These are phyloP conservation scores for Scomberomorus guttatus DNA, from an alignment of 2,797 vertebrate species.

Conservation along the genomic window DNA sequence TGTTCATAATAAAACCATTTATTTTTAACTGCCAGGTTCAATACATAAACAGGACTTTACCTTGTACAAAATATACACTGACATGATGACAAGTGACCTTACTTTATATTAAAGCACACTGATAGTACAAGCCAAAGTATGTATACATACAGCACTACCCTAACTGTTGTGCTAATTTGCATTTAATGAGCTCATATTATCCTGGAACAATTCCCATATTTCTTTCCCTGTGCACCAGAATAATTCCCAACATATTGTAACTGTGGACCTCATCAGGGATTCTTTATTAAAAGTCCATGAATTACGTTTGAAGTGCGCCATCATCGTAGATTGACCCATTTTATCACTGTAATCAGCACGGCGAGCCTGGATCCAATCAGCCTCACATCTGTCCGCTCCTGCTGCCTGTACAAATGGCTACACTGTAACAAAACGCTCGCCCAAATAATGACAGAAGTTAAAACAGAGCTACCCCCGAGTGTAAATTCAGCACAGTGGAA, in stretches of 20 bases:
- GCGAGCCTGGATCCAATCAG: slow-evolving; percentile 67
- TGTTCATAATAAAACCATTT: too few relatives aligned
- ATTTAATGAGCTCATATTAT: slow-evolving; percentile 43
- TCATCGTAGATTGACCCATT: slow-evolving; percentile 44
- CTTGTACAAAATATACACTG: too few relatives aligned
- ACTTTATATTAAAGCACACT: not conserved
- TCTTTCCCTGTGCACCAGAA: not conserved
- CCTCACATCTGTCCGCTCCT: slow-evolving; percentile 34
- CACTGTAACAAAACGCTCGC: slow-evolving; percentile 43
- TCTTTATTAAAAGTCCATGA: slow-evolving; percentile 51
- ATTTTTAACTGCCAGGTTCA: too few relatives aligned
- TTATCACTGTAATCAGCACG: slow-evolving; percentile 59
- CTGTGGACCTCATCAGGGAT: slow-evolving; percentile 37
- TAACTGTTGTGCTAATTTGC: slow-evolving; percentile 28
- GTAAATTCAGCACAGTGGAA: slow-evolving; percentile 48
- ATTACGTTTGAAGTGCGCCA: slow-evolving; percentile 30
- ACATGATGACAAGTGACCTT: slow-evolving; percentile 2
- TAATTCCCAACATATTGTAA: slow-evolving; percentile 24
- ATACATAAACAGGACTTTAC: too few relatives aligned
- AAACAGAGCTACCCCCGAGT: slow-evolving; percentile 53
- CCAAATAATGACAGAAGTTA: slow-evolving; percentile 63
- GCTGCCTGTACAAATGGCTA: slow-evolving; percentile 34
- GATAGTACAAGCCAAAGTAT: not conserved
- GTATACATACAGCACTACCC: not conserved
- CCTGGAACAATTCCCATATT: slow-evolving; percentile 28